Base-by-base conservation (phyloP, 2,888 invertebrate species). In the Dynastes tityus region DNA sequence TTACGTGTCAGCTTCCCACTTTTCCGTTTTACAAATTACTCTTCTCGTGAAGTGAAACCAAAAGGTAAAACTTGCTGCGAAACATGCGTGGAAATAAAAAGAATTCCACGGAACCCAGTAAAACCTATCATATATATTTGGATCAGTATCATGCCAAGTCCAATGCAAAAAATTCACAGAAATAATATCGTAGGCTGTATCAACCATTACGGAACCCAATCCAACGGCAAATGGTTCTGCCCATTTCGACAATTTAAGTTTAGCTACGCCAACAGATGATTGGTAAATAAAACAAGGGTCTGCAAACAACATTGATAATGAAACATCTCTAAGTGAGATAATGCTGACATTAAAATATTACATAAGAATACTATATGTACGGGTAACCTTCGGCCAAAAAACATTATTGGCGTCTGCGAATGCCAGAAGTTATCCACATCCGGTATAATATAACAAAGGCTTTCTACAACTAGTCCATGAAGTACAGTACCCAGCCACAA, bases 91-190 rank as follows among this genome's bases (percentile, higher is more conserved):
- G 90, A 96, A 96, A 86, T 95, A 95, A 88, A 95, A 96, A 0
- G 95, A 95, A 85, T 94, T 95, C 94, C 94, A 95, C 0, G 96
- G 96, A 29, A 96, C 95, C 93, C 94, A 95, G 88, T 95, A 95
- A 87, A 93, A 93, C 58, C 95, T 91, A 86, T 95, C 95, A 81
- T 86, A 90, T 87, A 94, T 91, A 83, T 93, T 93, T 3, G 93
- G 93, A 86, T 94, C 93, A 0, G 94, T 94, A 85, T 93, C 93
- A 83, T 96, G 95, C 96, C 96, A 96, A 1, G 94, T 94, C 95
- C 95, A 96, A 89, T 95, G 95, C 16, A 95, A 88, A 86, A 94
- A 93, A 87, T 95, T 95, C 11, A 95, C 93, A 0, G 94, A 92
- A 79, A 94, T 92, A 73, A 96, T 94, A 85, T 96, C 95, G 85